Evolutionary conservation across 2,797 vertebrate species (phyloP), one percentile per base, ranked within the genome.

Genomic region (Enoplosus armatus): DNA sequence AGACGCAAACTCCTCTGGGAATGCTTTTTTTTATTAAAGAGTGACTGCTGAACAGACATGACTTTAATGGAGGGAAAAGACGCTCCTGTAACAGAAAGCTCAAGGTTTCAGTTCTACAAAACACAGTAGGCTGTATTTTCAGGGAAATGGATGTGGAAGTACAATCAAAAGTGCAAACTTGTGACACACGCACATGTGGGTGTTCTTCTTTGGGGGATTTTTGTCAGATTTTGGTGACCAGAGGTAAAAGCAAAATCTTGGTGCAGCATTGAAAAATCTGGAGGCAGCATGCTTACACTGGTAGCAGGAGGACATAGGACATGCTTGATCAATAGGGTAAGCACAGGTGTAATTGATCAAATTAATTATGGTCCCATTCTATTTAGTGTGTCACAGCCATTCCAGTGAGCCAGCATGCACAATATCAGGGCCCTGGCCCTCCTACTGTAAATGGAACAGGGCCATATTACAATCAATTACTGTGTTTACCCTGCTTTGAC

Each of bases 171-270:
- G 64, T 5, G 18, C 18, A 67, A 48, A 24, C 6, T 9, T 31
- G 18, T 45, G 9, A 20, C 11, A 41, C 45, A 11, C 20, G 4
- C 4, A 47, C 2, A 15, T 5, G 18, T 16, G 9, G 3, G 16
- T 39, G 14, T 35, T 5, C n/a, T 35, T 35, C 33, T 9, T 35
- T 8, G 3, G n/a, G 37, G 12, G 1, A 1, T 15, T 61, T 56
- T 31, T 50, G 24, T 31, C 18, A 33, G n/a, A 48, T 48, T 65
- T 71, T 31, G 31, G 29, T 66, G 60, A 81, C 26, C 24, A 62
- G 66, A 54, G 6, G n/a, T n/a, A 48, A 12, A 61, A 24, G n/a
- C 20, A n/a, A 47, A 9, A 26, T 33, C 3, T 66, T 70, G n/a
- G 58, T 31, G 10, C 22, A 24, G 62, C 18, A 55, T 10, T 59